These are phyloP conservation scores for Miichthys miiuy DNA, from an alignment of 2,797 vertebrate species.

Conservation along the genomic window DNA sequence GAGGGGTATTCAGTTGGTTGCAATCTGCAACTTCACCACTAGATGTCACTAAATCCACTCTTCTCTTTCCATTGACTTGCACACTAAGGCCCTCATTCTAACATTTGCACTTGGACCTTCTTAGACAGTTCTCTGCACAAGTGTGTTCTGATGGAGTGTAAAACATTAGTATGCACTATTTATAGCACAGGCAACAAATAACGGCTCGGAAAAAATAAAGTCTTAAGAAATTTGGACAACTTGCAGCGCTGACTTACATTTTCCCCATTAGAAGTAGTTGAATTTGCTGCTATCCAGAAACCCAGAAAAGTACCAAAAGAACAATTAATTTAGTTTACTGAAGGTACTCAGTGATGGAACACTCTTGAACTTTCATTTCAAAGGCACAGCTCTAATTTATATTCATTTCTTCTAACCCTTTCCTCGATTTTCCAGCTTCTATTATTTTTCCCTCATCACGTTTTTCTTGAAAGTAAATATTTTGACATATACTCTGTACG, in stretches of 20 bases:
- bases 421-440: not conserved
- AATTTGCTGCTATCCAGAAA: slow-evolving; percentile 19
- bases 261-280: slow-evolving; percentile 11
- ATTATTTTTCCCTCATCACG: not conserved
- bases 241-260: slow-evolving; percentile 3
- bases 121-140: not conserved
- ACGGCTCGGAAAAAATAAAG: not conserved
- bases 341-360: not conserved
- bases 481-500: not conserved
- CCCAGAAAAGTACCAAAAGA: slow-evolving; percentile 14
- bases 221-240: slow-evolving; percentile 1
- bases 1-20: too few species aligned
- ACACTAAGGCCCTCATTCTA: not conserved
- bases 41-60: too few species aligned
- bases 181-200: not conserved
- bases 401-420: not conserved
- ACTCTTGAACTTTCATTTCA: not conserved
- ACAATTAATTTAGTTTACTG: slow-evolving; percentile 13
- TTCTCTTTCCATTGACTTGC: not conserved
- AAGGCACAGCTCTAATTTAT: not conserved
- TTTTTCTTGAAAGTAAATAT: slow-evolving; percentile 15
- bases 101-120: not conserved
- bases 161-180: not conserved
- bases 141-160: not conserved
- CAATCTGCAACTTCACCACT: too few species aligned